Evolutionary conservation across 2,888 invertebrate genomes (phyloP), one percentile per base, ranked within the genome.

Genomic region (Ectemnius lituratus): DNA sequence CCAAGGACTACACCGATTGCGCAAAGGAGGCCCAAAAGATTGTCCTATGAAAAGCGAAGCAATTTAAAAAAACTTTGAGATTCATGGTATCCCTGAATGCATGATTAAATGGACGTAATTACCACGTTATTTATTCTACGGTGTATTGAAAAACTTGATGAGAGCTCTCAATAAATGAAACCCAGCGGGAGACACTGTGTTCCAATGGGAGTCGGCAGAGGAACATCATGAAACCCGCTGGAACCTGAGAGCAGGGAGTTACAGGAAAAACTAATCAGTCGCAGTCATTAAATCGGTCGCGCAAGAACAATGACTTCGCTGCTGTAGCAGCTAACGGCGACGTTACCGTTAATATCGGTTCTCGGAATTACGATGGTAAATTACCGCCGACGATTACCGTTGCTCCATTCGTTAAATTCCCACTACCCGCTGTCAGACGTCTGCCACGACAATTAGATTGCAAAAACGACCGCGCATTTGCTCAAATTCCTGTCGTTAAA

Each of bases 311-410:
- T 62, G 14, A 14, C 47, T 52, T 52, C 52, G 52, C n/a, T n/a
- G n/a, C 16, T 52, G 62, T 46, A 62, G 37, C 37, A 37, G 46
- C 62, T 62, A 46, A 62, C 62, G 62, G 37, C n/a, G 45, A 46
- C 47, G 47, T 62, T 62, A 62, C 62, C 62, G 62, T 62, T 62
- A 62, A 47, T 47, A 47, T 62, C 45, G 47, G 14, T 46, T 23
- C 47, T 37, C 20, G 45, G 62, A 47, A 62, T 62, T 47, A 47
- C 47, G 47, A 20, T 47, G 47, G n/a, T 47, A 47, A 62, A 62
- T 47, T 62, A 18, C 46, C 27, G 23, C n/a, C 47, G 47, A 47
- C 46, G 23, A 47, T 47, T 27, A 58, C 58, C 58, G 27, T 27
- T 58, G 20, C 14, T 58, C 18, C 27, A 23, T 58, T 58, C 58